Conservation (phyloP, 2,888 invertebrate genomes). For the Campopleginae sp. region DNA sequence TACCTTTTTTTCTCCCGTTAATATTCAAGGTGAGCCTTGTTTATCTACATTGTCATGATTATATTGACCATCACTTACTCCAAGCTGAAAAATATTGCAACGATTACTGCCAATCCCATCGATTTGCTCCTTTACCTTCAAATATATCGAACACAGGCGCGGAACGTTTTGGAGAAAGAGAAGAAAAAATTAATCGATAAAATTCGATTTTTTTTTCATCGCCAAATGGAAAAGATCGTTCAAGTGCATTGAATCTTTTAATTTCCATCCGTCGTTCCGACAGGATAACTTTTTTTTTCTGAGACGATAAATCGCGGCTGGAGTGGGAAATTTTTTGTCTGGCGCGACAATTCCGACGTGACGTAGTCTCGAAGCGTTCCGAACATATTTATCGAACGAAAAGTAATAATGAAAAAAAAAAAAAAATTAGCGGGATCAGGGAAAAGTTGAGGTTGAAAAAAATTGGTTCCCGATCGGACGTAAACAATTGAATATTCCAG, state of each 20-base stretch:
- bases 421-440: background rate
- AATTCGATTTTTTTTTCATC: background rate
- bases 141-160: background rate
- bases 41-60: background rate
- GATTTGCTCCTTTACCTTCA: constrained; percentile 10
- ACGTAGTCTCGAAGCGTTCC: background rate
- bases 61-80: background rate
- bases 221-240: background rate
- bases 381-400: background rate
- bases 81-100: background rate
- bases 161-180: background rate
- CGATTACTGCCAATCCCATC: background rate
- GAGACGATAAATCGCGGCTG: background rate
- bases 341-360: background rate
- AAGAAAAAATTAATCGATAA: background rate
- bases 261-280: background rate
- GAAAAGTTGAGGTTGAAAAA: background rate
- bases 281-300: background rate
- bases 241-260: background rate
- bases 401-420: no score
- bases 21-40: constrained; percentile 21
- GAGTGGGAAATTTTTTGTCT: background rate
- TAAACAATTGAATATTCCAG: background rate
- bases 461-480: background rate
- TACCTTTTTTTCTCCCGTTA: background rate